Conservation (phyloP, 1,140 invertebrate species). For the Stenopsyche tienmushanensis region DNA sequence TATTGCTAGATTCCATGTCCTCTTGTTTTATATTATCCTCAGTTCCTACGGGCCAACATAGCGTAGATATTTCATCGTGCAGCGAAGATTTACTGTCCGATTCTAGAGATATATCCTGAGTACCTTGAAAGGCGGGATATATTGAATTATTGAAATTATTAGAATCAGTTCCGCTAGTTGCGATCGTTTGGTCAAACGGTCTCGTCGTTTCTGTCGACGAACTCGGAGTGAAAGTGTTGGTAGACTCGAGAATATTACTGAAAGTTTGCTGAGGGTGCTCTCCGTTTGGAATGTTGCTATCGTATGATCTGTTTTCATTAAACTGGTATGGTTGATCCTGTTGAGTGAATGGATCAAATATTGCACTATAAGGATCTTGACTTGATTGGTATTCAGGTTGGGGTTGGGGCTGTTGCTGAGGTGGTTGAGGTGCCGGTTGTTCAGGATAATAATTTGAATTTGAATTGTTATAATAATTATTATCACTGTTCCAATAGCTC, state of each 20-base stretch:
- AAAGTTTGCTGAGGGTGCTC: conserved; percentile 3
- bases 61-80: conserved; percentile 19
- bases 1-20: background rate
- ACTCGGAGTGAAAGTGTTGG: background rate
- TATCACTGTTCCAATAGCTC: conserved; percentile 47
- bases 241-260: too few species aligned
- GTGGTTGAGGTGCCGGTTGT: background rate
- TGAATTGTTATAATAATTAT: conserved; percentile 46
- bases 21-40: conserved; percentile 22
- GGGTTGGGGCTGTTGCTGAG: background rate
- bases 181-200: background rate
- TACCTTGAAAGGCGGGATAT: conserved; percentile 7
- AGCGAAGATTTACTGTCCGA: conserved; percentile 22
- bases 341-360: conserved; percentile 34
- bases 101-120: background rate
- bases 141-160: conserved; percentile 6
- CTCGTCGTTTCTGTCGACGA: background rate
- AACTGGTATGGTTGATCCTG: conserved; percentile 34
- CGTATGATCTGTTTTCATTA: conserved; percentile 33
- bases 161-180: background rate
- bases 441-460: conserved; percentile 44
- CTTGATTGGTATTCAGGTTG: conserved; percentile 25
- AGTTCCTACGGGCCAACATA: conserved; percentile 16
- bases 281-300: conserved; percentile 15
- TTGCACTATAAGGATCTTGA: conserved; percentile 32